Evolutionary conservation across 2,888 invertebrate species (phyloP), one percentile per base, ranked within the genome.

Genomic region (Branchellion lobata): DNA sequence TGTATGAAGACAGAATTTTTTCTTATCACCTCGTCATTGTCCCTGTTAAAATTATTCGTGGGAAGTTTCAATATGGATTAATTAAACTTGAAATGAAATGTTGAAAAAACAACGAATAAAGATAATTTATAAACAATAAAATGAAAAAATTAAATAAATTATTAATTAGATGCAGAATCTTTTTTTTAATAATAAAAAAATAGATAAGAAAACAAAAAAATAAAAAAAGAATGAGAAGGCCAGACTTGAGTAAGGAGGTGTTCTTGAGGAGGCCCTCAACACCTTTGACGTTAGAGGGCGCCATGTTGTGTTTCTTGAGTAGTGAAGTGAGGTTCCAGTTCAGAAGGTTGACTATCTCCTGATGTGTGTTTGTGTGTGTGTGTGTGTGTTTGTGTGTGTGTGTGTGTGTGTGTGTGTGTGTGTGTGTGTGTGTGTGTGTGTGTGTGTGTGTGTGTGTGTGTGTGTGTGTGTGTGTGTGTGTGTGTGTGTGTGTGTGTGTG

Each of bases 91-190:
- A n/a, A n/a, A n/a, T n/a, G n/a, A n/a, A n/a, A n/a, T n/a, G n/a
- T n/a, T n/a, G n/a, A n/a, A n/a, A n/a, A n/a, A n/a, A n/a, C 21
- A 3, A 69, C n/a, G 3, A 69, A 69, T 33, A 69, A 31, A 27
- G 1, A 27, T 31, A 3, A 27, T 11, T 69, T 2, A 69, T 3
- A 27, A 69, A 69, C 29, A 69, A 69, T 69, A 31, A 69, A 69
- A 31, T 69, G 29, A 69, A 27, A 69, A 69, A 31, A 69, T 27
- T 69, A 69, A 69, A 3, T 27, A 24, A 21, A 69, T n/a, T 8
- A 24, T 65, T 65, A n/a, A 65, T 27, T 65, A 65, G 8, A 65
- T 65, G 8, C n/a, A 14, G 5, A n/a, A 65, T 14, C 8, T 14
- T 8, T 65, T 14, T 24, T n/a, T 27, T 8, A 24, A 27, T 8